Conservation (phyloP, 30 jellyfish, hydroid and myxozoan genomes). For the Mastigias papua region DNA sequence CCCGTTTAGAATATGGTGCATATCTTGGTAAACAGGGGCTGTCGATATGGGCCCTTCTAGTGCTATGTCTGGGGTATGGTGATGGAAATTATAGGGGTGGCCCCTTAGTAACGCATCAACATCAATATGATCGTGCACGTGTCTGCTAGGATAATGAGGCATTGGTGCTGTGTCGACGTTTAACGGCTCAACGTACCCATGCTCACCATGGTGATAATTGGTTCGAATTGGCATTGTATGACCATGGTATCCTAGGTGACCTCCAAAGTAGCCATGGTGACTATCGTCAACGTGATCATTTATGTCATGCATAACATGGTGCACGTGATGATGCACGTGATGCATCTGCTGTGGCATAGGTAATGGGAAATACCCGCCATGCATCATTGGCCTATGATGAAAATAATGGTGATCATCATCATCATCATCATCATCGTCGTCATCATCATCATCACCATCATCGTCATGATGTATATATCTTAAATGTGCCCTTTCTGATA, state of each 20-base stretch:
- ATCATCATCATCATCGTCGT: conserved; percentile 85
- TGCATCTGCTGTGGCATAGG: conserved; percentile 69
- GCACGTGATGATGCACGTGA: conserved; percentile 72
- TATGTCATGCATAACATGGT: conserved; percentile 40
- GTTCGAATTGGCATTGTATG: conserved; percentile 50
- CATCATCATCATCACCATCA: conserved; percentile 69
- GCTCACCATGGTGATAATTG: conserved; percentile 58
- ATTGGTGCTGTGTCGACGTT: conserved; percentile 80
- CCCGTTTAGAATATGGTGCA: conserved; percentile 85
- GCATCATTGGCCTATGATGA: conserved; percentile 13
- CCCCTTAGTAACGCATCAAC: conserved; percentile 61
- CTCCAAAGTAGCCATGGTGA: conserved; percentile 69
- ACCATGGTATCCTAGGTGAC: conserved; percentile 59
- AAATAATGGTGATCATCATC: conserved; percentile 48
- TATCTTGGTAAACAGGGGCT: conserved; percentile 78
- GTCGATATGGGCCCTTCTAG: conserved; percentile 84
- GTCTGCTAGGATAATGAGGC: conserved; percentile 74
- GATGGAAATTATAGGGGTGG: conserved; percentile 63
- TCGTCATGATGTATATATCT: conserved; percentile 28
- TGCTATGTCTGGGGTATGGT: conserved; percentile 65
- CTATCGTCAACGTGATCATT: conserved; percentile 25
- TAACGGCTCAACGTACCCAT: conserved; percentile 62
- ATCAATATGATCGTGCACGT: conserved; percentile 56
- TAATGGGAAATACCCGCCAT: conserved; percentile 42
- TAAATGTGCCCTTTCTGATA: conserved; percentile 45